phyloP scores from a whole-genome alignment of 2,797 vertebrate genomes.

The Spinus pinus region DNA sequence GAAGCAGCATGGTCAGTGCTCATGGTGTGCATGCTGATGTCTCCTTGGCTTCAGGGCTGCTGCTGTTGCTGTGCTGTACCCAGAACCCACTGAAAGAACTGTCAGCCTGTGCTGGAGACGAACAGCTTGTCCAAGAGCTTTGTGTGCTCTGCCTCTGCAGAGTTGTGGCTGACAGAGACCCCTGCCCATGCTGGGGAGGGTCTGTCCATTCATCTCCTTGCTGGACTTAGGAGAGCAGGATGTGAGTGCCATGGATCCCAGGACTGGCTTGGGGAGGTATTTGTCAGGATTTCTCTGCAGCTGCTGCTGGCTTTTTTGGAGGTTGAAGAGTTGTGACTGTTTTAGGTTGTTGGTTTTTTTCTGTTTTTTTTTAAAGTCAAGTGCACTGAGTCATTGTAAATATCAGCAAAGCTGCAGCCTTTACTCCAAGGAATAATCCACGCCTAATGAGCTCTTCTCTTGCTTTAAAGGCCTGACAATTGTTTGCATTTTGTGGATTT shows the following conservation, averaged over 20 bases:
- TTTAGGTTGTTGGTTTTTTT: not conserved
- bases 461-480: not conserved
- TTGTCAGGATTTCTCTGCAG: constrained; percentile 20
- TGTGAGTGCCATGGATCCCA: fast-evolving
- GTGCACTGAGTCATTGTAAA: constrained; percentile 45
- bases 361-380: not conserved
- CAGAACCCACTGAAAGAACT: not conserved
- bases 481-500: not conserved
- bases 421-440: constrained; percentile 38
- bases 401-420: constrained; percentile 42
- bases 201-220: not conserved
- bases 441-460: not conserved
- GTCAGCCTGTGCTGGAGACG: not conserved
- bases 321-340: not conserved
- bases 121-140: not conserved
- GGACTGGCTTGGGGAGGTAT: not conserved
- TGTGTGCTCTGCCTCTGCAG: not conserved
- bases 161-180: not conserved
- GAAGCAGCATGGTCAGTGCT: not conserved
- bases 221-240: not conserved
- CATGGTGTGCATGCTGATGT: not conserved
- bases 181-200: not conserved
- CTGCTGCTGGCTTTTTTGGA: constrained; percentile 37
- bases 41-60: not conserved
- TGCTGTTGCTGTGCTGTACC: not conserved